Evolutionary conservation across 2,113 vertebrate species (phyloP).

Genomic region (Daphoenositta chrysoptera): DNA sequence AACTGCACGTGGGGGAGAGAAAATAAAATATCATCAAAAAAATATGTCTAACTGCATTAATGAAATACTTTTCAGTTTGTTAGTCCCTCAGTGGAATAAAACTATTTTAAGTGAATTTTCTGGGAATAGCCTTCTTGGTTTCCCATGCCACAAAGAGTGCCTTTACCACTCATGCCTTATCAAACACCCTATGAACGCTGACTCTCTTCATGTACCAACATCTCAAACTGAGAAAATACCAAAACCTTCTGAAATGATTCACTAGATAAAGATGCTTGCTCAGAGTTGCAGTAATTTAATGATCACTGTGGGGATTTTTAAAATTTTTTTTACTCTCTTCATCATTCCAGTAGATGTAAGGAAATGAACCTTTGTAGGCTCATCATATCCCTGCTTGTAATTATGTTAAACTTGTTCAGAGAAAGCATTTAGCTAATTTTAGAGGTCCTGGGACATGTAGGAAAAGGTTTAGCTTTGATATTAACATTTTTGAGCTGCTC

Average conservation of each 20-base stretch:
- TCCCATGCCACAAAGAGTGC: background rate
- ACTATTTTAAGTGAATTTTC: constrained; percentile 6
- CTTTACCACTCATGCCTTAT: background rate
- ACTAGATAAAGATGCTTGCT: background rate
- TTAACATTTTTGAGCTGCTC: background rate
- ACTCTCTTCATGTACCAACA: background rate
- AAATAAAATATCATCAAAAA: background rate
- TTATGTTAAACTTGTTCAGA: background rate
- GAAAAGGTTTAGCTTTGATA: background rate
- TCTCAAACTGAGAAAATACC: background rate
- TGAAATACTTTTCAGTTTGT: background rate
- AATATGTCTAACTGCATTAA: background rate
- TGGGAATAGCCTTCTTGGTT: background rate
- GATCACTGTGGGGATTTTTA: background rate
- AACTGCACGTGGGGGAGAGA: background rate
- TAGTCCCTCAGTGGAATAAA: background rate
- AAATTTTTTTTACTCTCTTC: background rate
- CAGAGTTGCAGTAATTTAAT: background rate
- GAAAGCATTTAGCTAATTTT: background rate
- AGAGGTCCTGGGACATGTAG: background rate
- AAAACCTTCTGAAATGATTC: background rate
- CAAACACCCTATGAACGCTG: background rate
- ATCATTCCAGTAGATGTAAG: background rate
- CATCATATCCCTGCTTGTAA: background rate
- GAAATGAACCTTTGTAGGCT: background rate